Evolutionary conservation across 2,113 vertebrate genomes (phyloP).

Genomic region (Pelvicachromis taeniatus): DNA sequence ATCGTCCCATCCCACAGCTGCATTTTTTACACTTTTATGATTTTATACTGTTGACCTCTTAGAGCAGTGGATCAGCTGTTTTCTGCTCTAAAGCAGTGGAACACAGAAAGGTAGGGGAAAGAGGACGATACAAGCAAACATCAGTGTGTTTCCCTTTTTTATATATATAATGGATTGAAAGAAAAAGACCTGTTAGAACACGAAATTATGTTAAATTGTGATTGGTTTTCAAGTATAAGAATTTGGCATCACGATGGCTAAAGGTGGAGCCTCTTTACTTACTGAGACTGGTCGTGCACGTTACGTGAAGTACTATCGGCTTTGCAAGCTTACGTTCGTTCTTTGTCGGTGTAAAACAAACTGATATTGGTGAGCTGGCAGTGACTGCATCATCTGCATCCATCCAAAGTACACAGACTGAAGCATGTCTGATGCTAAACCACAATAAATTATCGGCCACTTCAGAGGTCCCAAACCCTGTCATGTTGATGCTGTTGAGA

Average conservation of each 20-base stretch:
- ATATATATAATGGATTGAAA: neutral
- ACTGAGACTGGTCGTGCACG: conserved; percentile 54
- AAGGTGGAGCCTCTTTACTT: conserved; percentile 53
- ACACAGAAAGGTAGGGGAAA: conserved; percentile 45
- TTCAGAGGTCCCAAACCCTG: conserved; percentile 16
- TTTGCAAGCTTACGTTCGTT: neutral
- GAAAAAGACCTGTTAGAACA: neutral
- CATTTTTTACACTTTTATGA: neutral
- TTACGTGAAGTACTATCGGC: neutral
- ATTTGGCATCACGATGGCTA: conserved; percentile 50
- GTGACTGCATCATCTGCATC: neutral
- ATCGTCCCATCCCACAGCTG: neutral
- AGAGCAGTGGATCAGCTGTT: neutral
- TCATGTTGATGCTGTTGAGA: conserved; percentile 52
- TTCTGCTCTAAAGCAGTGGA: neutral
- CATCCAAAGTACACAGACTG: conserved; percentile 32
- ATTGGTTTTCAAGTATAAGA: conserved; percentile 16
- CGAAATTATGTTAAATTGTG: conserved; percentile 1
- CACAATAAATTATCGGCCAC: neutral
- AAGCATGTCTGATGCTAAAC: neutral
- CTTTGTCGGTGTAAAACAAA: neutral
- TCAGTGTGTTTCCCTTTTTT: neutral
- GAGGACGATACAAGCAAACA: conserved; percentile 51
- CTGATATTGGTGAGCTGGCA: neutral
- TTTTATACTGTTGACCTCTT: neutral